phyloP scores from a whole-genome alignment of 2,113 vertebrate species.

The Vireo altiloquus region DNA sequence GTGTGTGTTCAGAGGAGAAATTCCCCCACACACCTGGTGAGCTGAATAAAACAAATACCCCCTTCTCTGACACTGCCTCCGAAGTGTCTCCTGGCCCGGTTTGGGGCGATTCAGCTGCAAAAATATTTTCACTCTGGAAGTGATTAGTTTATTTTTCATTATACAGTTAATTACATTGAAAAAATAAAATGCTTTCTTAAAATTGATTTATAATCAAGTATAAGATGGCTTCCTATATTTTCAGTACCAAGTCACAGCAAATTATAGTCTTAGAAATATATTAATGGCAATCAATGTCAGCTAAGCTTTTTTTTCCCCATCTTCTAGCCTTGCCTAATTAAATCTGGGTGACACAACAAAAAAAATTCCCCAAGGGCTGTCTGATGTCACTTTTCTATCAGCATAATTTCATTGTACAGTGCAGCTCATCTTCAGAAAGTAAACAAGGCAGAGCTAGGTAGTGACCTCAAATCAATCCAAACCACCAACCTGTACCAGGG shows the following conservation, averaged over 20 bases:
- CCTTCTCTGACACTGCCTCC: too few relatives aligned
- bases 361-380: not conserved
- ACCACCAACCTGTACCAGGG: not conserved
- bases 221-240: not conserved
- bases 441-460: not conserved
- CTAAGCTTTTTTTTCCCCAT: not conserved
- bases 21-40: too few relatives aligned
- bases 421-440: not conserved
- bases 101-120: not conserved
- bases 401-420: not conserved
- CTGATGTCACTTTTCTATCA: not conserved
- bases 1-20: too few relatives aligned
- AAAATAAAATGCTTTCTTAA: not conserved
- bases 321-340: constrained; percentile 3
- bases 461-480: not conserved
- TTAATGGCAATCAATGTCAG: not conserved
- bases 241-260: not conserved
- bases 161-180: not conserved
- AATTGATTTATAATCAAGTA: not conserved
- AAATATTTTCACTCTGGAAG: not conserved
- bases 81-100: too few relatives aligned
- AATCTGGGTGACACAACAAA: not conserved
- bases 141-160: not conserved
- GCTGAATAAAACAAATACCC: too few relatives aligned
- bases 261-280: not conserved